phyloP scores from a whole-genome alignment of 2,113 vertebrate genomes.

The Amazona vittata region DNA sequence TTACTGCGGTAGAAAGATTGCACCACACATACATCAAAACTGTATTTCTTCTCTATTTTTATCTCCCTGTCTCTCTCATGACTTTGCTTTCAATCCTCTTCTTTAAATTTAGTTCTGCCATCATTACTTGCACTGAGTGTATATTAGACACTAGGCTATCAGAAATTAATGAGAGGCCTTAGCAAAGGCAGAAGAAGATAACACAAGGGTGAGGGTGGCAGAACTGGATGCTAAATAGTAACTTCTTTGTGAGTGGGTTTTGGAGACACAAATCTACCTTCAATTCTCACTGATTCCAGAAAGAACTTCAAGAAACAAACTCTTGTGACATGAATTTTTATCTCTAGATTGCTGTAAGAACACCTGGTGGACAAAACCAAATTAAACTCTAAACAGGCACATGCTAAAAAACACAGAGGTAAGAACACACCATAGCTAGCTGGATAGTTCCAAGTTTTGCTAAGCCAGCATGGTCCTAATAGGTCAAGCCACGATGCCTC shows the following conservation, averaged over 20 bases:
- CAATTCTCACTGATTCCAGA: not conserved
- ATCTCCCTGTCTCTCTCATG: not conserved
- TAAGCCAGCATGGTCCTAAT: not conserved
- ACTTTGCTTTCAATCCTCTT: not conserved
- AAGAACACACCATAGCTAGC: not conserved
- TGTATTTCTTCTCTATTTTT: not conserved
- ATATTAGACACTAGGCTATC: not conserved
- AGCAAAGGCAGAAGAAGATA: not conserved
- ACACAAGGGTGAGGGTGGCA: not conserved
- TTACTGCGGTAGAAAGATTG: not conserved
- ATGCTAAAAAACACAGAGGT: not conserved
- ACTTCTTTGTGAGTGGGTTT: not conserved
- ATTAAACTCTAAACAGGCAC: not conserved
- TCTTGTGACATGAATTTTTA: not conserved
- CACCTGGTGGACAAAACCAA: fast-evolving
- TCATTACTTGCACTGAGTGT: not conserved
- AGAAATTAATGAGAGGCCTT: not conserved
- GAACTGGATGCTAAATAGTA: not conserved
- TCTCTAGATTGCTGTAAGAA: not conserved
- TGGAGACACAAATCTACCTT: not conserved
- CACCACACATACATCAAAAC: not conserved
- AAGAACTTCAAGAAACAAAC: not conserved
- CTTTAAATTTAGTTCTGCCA: not conserved
- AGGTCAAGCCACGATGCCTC: not conserved
- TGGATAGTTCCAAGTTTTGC: not conserved